Base-by-base conservation (phyloP, 64 coral and sea anemone species). In the Pocillopora damicornis region DNA sequence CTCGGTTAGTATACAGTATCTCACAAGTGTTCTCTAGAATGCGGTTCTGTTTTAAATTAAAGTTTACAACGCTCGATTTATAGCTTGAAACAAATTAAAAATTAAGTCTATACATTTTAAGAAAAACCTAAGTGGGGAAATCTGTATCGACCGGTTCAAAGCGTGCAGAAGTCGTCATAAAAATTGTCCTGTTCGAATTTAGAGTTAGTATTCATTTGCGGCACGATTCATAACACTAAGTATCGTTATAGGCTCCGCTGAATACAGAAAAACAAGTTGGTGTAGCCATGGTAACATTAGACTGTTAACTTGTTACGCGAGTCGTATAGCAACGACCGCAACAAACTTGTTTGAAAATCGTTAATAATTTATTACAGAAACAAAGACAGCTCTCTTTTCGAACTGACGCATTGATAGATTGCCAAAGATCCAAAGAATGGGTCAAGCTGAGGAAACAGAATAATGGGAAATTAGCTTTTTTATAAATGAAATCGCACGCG, bases 291-390 rank as follows among this genome's bases (percentile, higher is more conserved):
- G 78, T 9, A 35, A 80, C 0, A 34, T 60, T 15, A 11, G 26
- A 16, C 78, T 4, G 59, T 63, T 59, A 61, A 36, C 14, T 4
- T 67, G 16, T 10, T 34, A 66, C 36, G 18, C 1, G 80, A 65
- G 13, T 62, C 63, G 37, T 66, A 22, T 82, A 82, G 80, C 61
- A 82, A 82, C 80, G 3, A 38, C 12, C 15, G 65, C 81, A 56
- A 37, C 45, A 42, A 38, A 84, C 63, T 18, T 72, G 37, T 84
- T 84, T 65, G 61, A n/a, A 38, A 51, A 16, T 57, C 64, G 18
- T 84, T 69, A 84, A 84, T 84, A 51, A 84, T 84, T 84, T 58
- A 84, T 84, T 5, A 15, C 64, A 22, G 37, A 71, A 18, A 84
- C 61, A 67, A 82, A 67, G 34, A 66, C 20, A 63, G 18, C 45